phyloP scores from a whole-genome alignment of 2,888 invertebrate species.

The Saturnia pavonia region DNA sequence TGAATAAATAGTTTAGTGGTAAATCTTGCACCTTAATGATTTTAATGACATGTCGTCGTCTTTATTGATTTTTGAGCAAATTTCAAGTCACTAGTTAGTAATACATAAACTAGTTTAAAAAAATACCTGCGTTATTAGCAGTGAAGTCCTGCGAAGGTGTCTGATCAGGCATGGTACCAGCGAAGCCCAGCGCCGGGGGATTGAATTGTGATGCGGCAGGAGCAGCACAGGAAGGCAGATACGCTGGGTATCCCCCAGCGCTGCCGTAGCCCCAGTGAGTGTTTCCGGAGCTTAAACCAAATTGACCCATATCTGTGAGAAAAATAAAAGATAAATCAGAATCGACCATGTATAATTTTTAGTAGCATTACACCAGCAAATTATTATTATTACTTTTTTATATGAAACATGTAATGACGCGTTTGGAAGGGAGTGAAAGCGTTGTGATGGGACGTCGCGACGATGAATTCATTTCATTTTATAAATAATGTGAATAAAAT shows the following conservation, averaged over 20 bases:
- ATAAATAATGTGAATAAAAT: no score
- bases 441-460: no score
- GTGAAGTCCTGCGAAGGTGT: slow-evolving; percentile 81
- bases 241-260: slow-evolving; percentile 93
- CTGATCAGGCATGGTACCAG: slow-evolving; percentile 86
- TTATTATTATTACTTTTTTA: no score
- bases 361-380: neutral
- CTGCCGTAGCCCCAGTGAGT: slow-evolving; percentile 95
- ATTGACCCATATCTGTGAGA: slow-evolving; percentile 90
- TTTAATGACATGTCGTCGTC: neutral
- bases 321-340: neutral
- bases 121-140: slow-evolving; percentile 78
- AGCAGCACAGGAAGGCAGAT: slow-evolving; percentile 90
- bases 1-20: no score
- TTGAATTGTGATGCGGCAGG: slow-evolving; percentile 87
- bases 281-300: slow-evolving; percentile 91
- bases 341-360: neutral
- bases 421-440: no score
- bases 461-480: no score
- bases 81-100: neutral
- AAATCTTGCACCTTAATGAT: neutral
- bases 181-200: slow-evolving; percentile 87
- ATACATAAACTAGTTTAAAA: no score
- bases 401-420: no score
- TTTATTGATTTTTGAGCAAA: neutral